Conservation (phyloP, 2,797 vertebrate species). For the Mormyrops boulengeri region DNA sequence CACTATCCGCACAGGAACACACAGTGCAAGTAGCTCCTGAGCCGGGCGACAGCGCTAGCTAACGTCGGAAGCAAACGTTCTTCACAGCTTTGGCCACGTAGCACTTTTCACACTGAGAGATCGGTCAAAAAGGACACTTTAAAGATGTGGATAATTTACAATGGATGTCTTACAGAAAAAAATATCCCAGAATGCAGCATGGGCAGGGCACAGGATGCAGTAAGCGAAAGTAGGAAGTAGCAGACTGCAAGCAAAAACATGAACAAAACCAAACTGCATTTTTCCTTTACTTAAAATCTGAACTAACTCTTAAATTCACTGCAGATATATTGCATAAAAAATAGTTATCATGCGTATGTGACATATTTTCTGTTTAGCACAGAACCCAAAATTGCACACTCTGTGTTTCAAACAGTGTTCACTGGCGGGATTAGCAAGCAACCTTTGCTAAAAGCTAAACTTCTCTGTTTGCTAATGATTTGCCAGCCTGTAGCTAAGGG, state of each 20-base stretch:
- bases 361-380: neutral
- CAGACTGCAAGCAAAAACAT: neutral
- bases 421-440: neutral
- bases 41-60: neutral
- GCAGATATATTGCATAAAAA: neutral
- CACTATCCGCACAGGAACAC: neutral
- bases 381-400: neutral
- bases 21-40: neutral
- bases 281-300: neutral
- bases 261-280: neutral
- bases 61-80: neutral
- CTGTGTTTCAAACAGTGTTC: neutral
- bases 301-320: neutral
- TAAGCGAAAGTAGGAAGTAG: neutral
- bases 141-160: neutral
- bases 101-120: neutral
- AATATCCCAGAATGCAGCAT: neutral
- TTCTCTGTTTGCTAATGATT: neutral
- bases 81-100: neutral
- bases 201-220: neutral
- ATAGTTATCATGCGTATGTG: neutral
- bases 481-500: neutral
- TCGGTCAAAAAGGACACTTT: neutral
- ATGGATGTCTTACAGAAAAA: neutral
- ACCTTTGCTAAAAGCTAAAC: neutral